Percentiles rank a stretch among this genome's conserved stretches.
Conservation (phyloP, 2,797 vertebrate species). For the Acrossocheilus wenchowensis region DNA sequence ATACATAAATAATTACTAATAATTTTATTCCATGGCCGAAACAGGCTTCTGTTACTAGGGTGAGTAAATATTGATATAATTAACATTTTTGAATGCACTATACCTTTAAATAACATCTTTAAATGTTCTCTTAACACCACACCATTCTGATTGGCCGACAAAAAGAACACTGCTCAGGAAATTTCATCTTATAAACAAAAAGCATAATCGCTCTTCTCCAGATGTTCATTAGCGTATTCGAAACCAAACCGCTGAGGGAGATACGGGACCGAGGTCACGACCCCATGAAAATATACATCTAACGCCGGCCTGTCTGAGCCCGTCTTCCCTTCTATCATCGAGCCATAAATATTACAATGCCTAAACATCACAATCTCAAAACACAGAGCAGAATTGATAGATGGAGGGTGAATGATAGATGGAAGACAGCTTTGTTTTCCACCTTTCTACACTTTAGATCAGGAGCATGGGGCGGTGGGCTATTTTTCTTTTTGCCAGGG, state of each 20-base stretch:
- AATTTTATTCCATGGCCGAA: not conserved
- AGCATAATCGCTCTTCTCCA: constrained; percentile 4
- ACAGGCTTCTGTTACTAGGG: not conserved
- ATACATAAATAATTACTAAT: not conserved
- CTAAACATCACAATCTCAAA: constrained; percentile 45
- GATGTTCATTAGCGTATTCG: constrained; percentile 19
- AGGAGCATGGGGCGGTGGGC: constrained; percentile 23
- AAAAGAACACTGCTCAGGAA: not conserved
- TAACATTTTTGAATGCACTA: rapidly evolving
- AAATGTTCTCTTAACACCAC: not conserved
- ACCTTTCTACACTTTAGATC: constrained; percentile 44
- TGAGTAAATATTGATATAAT: not conserved
- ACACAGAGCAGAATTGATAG: constrained; percentile 44
- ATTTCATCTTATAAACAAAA: constrained; percentile 13
- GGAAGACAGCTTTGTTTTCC: constrained; percentile 52
- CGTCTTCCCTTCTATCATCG: constrained; percentile 26
- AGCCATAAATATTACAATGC: constrained; percentile 48
- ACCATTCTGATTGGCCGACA: not conserved
- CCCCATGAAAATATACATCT: constrained; percentile 19
- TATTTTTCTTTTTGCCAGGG: constrained; percentile 48
- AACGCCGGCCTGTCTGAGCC: constrained; percentile 4
- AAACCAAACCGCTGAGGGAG: constrained; percentile 11
- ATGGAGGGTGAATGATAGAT: constrained; percentile 50
- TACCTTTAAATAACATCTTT: constrained; percentile 19
- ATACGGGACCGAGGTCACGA: constrained; percentile 20